Base-by-base conservation (phyloP, 2,113 vertebrate species). In the Erythrolamprus reginae region DNA sequence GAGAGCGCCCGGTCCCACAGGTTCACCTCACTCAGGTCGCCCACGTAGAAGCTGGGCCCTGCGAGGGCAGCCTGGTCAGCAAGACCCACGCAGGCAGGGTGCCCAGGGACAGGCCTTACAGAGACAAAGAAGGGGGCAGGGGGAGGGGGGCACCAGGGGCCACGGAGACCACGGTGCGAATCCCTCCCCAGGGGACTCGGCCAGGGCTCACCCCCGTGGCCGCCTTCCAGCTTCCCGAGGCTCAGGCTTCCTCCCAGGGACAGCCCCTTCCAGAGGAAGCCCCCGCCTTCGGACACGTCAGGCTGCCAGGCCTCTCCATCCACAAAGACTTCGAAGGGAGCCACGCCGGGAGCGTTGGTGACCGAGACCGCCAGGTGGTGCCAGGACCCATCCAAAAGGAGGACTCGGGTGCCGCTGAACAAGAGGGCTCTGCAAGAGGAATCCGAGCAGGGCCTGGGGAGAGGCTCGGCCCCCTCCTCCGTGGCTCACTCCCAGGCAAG, bases 1-100 rank as follows among this genome's bases (percentile, higher is more conserved):
- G 77, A n/a, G 5, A 93, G 90, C 26, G 83, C 90, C 28, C 2
- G 21, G 85, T 92, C 92, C 92, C 92, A 93, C 47, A 93, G n/a
- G 8, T 92, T 93, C 48, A 90, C 56, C 45, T 92, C 92, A 45
- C 91, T 90, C 52, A 93, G 77, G 10, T 93, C 92, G 0, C 92
- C 92, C 9, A 21, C 17, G 1, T 53, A 92, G n/a, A 85, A 82
- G 47, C 17, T 53, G 53, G 58, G 50, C 51, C 86, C 92, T 93
- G 52, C 48, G 88, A 89, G 48, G 50, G 3, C 26, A 21, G 1
- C 28, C 50, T 23, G 33, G 33, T 77, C 33, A 77, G 70, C 17
- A 77, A 77, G 33, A 9, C 17, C 70, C 33, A n/a, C n/a, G n/a
- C 3, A 42, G 70, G 33, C 7, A 42, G 70, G 17, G 21, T 4